phyloP scores from a whole-genome alignment of 2,888 invertebrate genomes.

The Odontocolon sp. region DNA sequence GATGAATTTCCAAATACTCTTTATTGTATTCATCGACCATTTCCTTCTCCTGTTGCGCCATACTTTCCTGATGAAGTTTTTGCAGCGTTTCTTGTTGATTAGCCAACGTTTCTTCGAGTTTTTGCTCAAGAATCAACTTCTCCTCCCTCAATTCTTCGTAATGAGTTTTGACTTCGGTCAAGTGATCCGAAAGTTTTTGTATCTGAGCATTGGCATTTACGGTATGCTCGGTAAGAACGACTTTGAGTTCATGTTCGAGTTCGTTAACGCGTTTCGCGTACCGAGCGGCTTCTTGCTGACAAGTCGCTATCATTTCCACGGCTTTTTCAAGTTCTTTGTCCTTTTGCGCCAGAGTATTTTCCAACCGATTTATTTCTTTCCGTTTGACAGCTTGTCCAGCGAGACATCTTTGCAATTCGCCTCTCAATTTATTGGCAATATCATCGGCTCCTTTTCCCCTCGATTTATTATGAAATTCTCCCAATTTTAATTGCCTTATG shows the following conservation, averaged over 20 bases:
- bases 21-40: conserved; percentile 73
- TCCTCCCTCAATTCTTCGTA: conserved; percentile 71
- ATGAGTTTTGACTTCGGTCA: conserved; percentile 72
- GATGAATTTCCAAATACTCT: conserved; percentile 77
- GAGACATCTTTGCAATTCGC: conserved; percentile 81
- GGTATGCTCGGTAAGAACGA: conserved; percentile 74
- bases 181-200: conserved; percentile 73
- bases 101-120: conserved; percentile 71
- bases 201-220: conserved; percentile 75
- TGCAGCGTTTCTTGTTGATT: conserved; percentile 71
- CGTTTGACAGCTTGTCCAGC: conserved; percentile 81
- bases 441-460: conserved; percentile 79
- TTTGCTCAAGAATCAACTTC: conserved; percentile 69
- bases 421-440: conserved; percentile 79
- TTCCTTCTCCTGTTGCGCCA: conserved; percentile 70
- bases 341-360: conserved; percentile 77
- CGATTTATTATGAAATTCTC: conserved; percentile 69
- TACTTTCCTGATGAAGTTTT: conserved; percentile 70
- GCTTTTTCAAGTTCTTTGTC: conserved; percentile 78
- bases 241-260: conserved; percentile 75
- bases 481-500: conserved; percentile 74
- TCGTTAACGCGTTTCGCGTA: conserved; percentile 74
- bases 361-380: conserved; percentile 82
- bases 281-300: conserved; percentile 71
- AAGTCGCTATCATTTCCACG: conserved; percentile 66